Evolutionary conservation across 2,888 invertebrate genomes (phyloP).

Genomic region (Pollenia griseotomentosa): DNA sequence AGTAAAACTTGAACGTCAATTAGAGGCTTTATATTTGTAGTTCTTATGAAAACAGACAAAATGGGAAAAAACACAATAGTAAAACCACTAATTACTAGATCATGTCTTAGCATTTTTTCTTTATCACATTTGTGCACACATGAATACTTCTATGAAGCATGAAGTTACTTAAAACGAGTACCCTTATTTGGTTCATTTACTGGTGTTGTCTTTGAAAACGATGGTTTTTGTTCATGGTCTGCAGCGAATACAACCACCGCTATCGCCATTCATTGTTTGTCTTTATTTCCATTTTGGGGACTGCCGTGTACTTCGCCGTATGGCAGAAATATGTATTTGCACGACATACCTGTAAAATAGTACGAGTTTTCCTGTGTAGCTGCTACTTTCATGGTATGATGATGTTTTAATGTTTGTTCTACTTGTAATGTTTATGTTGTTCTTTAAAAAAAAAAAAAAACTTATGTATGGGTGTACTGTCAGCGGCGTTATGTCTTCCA

Average conservation of each 20-base stretch:
- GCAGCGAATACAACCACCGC: conserved; percentile 9
- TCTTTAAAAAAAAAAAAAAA: neutral
- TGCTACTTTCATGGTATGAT: conserved; percentile 30
- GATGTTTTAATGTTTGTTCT: conserved; percentile 65
- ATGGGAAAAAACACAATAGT: conserved; percentile 34
- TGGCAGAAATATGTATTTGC: conserved; percentile 7
- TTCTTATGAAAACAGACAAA: neutral
- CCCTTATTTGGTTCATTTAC: conserved; percentile 25
- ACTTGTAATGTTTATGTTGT: conserved; percentile 60
- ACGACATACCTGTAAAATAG: conserved; percentile 6
- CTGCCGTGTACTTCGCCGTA: neutral
- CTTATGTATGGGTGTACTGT: neutral
- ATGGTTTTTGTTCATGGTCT: conserved; percentile 3
- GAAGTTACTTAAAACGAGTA: conserved; percentile 6
- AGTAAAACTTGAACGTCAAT: conserved; percentile 15
- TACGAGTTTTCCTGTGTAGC: neutral
- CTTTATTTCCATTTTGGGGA: conserved; percentile 14
- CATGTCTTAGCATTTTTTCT: conserved; percentile 32
- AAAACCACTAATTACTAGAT: conserved; percentile 67
- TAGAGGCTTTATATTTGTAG: conserved; percentile 13
- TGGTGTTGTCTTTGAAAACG: conserved; percentile 1
- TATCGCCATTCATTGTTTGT: conserved; percentile 29
- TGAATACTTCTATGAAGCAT: conserved; percentile 12
- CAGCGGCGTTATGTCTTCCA: conserved; percentile 8
- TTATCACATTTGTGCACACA: neutral